Evolutionary conservation across 2,797 vertebrate species (phyloP).

Genomic region (Todus mexicanus): DNA sequence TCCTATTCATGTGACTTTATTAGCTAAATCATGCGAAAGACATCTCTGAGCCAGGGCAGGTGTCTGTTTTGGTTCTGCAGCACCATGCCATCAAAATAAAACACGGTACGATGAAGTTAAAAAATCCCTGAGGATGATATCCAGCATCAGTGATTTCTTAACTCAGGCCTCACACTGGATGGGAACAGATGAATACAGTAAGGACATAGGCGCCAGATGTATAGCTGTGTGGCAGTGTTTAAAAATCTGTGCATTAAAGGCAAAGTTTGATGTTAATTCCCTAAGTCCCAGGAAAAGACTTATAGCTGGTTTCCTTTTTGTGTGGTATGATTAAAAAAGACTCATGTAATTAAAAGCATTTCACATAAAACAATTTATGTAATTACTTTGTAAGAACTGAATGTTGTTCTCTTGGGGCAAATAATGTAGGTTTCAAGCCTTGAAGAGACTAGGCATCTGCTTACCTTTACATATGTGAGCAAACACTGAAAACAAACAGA

Average conservation of each 20-base stretch:
- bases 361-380: neutral
- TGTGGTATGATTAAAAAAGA: neutral
- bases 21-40: neutral
- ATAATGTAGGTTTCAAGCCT: neutral
- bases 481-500: neutral
- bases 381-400: neutral
- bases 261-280: neutral
- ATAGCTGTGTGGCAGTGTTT: neutral
- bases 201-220: neutral
- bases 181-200: neutral
- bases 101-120: neutral
- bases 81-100: neutral
- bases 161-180: neutral
- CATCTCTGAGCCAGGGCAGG: neutral
- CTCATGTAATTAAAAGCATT: neutral
- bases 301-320: neutral
- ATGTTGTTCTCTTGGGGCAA: neutral
- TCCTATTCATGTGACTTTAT: neutral
- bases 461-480: neutral
- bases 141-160: neutral
- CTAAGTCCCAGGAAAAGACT: neutral
- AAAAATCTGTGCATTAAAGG: neutral
- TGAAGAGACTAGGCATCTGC: neutral
- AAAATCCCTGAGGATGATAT: slow-evolving; percentile 7
- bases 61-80: slow-evolving; percentile 6